Percentiles rank a stretch among this genome's conserved stretches.
Conservation (phyloP, 2,888 invertebrate genomes). For the Empis stercorea region DNA sequence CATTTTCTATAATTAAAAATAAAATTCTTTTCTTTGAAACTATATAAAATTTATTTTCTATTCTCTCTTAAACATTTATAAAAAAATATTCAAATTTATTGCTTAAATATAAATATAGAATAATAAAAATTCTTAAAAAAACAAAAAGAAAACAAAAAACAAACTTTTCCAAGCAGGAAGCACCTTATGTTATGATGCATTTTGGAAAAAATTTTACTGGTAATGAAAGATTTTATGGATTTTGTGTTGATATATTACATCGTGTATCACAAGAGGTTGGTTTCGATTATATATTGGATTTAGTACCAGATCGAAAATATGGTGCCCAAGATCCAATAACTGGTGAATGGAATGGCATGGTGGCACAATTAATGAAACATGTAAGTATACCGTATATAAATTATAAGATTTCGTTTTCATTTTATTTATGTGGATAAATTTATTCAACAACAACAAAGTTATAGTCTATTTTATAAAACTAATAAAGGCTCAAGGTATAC, state of each 20-base stretch:
- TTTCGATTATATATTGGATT: conserved; percentile 55
- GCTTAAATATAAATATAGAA: too few species aligned
- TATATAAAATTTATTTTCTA: too few species aligned
- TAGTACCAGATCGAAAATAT: conserved; percentile 59
- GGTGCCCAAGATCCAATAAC: conserved; percentile 60
- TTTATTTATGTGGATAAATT: neutral
- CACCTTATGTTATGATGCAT: conserved; percentile 63
- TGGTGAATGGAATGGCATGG: conserved; percentile 66
- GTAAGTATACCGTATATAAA: too few species aligned
- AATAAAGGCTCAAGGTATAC: too few species aligned
- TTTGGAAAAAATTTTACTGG: conserved; percentile 55
- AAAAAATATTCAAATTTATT: too few species aligned
- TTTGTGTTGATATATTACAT: conserved; percentile 63
- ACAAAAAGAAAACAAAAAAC: neutral
- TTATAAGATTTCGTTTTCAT: conserved; percentile 22
- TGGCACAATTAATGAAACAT: conserved; percentile 56
- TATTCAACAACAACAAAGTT: neutral
- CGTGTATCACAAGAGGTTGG: conserved; percentile 52
- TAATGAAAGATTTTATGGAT: conserved; percentile 64
- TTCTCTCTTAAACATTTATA: too few species aligned
- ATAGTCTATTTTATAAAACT: too few species aligned
- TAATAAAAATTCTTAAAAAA: too few species aligned
- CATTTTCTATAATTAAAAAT: too few species aligned
- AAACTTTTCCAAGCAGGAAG: conserved; percentile 43
- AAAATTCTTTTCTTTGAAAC: too few species aligned